phyloP scores from a whole-genome alignment of 2,888 invertebrate genomes.

The Synanthedon formicaeformis region DNA sequence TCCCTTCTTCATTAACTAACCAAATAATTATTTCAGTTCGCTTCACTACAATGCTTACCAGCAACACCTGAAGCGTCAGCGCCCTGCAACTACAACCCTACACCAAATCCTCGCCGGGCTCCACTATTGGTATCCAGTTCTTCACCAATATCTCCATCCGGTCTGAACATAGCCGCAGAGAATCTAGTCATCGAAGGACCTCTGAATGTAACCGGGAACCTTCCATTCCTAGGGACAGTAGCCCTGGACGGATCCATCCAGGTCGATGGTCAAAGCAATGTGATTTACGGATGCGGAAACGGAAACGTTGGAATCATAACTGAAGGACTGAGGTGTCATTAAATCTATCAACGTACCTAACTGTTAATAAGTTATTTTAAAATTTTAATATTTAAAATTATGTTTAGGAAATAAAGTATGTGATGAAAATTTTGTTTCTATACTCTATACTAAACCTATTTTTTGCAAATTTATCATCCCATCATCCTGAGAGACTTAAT shows the following conservation, averaged over 20 bases:
- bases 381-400: too few relatives aligned
- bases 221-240: slow-evolving; percentile 28
- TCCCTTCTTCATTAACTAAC: neutral
- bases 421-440: too few relatives aligned
- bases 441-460: too few relatives aligned
- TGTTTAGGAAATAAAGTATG: too few relatives aligned
- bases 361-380: too few relatives aligned
- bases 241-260: slow-evolving; percentile 24
- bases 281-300: slow-evolving; percentile 6
- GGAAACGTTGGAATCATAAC: neutral
- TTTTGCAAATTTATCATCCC: too few relatives aligned
- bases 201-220: slow-evolving; percentile 20
- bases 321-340: neutral
- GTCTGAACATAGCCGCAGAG: slow-evolving; percentile 15
- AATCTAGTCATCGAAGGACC: slow-evolving; percentile 22
- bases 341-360: neutral
- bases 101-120: neutral
- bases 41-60: neutral
- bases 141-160: neutral
- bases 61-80: neutral
- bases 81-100: neutral
- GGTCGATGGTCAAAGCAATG: slow-evolving; percentile 17
- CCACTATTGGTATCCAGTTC: neutral
- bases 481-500: too few relatives aligned
- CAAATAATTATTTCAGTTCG: neutral